Base-by-base conservation (phyloP, 92 coral and sea anemone species). In the Umimayanthus chanpuru region DNA sequence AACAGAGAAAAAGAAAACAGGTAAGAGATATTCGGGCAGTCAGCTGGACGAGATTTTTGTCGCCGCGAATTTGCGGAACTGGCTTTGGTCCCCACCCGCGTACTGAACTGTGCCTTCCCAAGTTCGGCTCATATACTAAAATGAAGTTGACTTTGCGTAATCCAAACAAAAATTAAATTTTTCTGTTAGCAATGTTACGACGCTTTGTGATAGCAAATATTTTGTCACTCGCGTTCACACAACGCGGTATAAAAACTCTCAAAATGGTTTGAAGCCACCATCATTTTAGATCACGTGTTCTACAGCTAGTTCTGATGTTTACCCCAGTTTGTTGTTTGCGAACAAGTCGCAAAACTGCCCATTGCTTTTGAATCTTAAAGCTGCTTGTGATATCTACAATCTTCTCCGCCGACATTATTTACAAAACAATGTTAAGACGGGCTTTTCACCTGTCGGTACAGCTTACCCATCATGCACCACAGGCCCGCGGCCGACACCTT, bases 1-100 rank as follows among this genome's bases (percentile, higher is more conserved):
- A 26, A 50, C 67, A 26, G 79, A 75, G 4, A 75, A 75, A 43
- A 83, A 83, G 66, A 83, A 83, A 44, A 20, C 87, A 83, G 79
- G 87, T 83, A 71, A 3, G 55, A 40, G 12, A 73, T 38, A 36
- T 7, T 39, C 25, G 12, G 16, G 56, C 56, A 61, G 67, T 20
- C 5, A 16, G 23, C 6, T 23, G 4, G 26, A 5, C 20, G 8
- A 14, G 41, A 38, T 1, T 26, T 56, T 53, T 20, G 28, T 12
- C 32, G 29, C 43, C 68, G n/a, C 23, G 28, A 5, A 40, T 15
- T 65, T 14, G 25, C 5, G 71, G 49, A 44, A 44, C 9, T 1
- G 49, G 49, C 68, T 56, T 14, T 20, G 26, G 26, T 56, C 23
- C 65, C 26, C 26, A 61, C 68, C 7, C 68, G 68, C 26, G 25